phyloP scores from a whole-genome alignment of 1,140 invertebrate species.

The Pararge aegeria region DNA sequence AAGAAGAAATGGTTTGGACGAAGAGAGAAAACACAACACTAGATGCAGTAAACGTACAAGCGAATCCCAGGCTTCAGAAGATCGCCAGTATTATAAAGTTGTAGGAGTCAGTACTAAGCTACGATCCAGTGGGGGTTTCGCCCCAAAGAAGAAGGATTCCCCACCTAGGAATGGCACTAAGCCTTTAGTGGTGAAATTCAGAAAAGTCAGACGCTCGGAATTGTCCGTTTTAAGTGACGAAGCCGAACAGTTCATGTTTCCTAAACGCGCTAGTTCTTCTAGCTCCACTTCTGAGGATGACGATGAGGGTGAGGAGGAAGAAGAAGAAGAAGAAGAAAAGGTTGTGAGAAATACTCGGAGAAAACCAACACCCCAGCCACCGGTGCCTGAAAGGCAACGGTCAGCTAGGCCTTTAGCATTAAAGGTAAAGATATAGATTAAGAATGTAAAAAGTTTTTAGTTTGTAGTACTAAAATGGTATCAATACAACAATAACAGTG shows the following conservation, averaged over 20 bases:
- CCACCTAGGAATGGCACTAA: slow-evolving; percentile 69
- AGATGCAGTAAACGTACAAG: slow-evolving; percentile 76
- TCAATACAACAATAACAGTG: too few species aligned
- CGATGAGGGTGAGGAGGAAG: slow-evolving; percentile 68
- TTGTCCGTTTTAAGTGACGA: slow-evolving; percentile 88
- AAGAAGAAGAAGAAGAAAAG: slow-evolving; percentile 77
- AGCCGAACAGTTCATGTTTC: slow-evolving; percentile 92
- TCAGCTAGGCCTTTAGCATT: slow-evolving; percentile 57
- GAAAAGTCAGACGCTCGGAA: slow-evolving; percentile 85
- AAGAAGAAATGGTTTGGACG: slow-evolving; percentile 54
- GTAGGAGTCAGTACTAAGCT: slow-evolving; percentile 86
- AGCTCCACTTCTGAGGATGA: slow-evolving; percentile 77
- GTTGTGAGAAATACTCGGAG: slow-evolving; percentile 40
- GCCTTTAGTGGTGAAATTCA: slow-evolving; percentile 86
- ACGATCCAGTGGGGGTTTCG: slow-evolving; percentile 81
- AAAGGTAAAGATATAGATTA: slow-evolving; percentile 17
- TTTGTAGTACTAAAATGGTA: too few species aligned
- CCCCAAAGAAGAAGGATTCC: slow-evolving; percentile 52
- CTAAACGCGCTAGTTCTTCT: slow-evolving; percentile 81
- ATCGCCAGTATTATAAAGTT: slow-evolving; percentile 87
- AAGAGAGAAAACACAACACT: slow-evolving; percentile 57
- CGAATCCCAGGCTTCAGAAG: slow-evolving; percentile 79
- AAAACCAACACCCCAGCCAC: slow-evolving; percentile 40
- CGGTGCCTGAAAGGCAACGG: slow-evolving; percentile 46
- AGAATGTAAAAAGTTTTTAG: too few species aligned